These are phyloP conservation scores for Microcebus tavaratra DNA, from an alignment of 2,113 vertebrate species.

Conservation along the genomic window DNA sequence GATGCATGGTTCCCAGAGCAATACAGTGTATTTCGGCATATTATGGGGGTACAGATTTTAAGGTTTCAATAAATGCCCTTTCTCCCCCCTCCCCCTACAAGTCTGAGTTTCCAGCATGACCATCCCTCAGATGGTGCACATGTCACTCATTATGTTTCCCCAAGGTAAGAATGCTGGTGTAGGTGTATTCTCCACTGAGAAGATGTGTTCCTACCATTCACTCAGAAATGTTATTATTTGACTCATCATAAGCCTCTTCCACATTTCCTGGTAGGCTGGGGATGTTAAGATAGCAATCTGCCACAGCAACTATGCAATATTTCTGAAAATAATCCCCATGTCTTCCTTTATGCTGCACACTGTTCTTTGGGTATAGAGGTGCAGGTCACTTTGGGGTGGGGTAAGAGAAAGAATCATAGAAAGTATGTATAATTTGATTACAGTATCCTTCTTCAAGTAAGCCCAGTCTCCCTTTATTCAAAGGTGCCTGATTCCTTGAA, in stretches of 20 bases:
- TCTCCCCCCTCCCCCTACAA: too few relatives aligned
- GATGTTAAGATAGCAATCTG: not conserved
- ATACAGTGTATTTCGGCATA: not conserved
- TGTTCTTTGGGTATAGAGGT: not conserved
- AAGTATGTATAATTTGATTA: not conserved
- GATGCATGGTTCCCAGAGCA: not conserved
- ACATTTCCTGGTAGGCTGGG: not conserved
- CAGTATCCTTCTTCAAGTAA: not conserved
- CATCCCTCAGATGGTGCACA: too few relatives aligned
- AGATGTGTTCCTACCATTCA: not conserved
- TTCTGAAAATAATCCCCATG: not conserved
- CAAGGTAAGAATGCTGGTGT: not conserved
- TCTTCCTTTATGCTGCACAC: not conserved
- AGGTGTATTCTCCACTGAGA: not conserved
- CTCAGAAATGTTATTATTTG: not conserved
- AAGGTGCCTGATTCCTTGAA: not conserved
- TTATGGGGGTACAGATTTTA: too few relatives aligned
- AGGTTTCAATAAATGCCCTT: too few relatives aligned
- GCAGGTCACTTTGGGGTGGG: not conserved
- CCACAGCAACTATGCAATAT: not conserved
- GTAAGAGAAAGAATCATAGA: not conserved
- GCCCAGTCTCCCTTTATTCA: not conserved
- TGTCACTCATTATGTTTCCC: not conserved
- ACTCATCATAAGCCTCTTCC: not conserved
- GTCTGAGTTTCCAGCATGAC: too few relatives aligned